Percentiles rank a stretch among this genome's conserved stretches.
phyloP scores from a whole-genome alignment of 2,888 invertebrate species.

The Ryuthela nishihirai region DNA sequence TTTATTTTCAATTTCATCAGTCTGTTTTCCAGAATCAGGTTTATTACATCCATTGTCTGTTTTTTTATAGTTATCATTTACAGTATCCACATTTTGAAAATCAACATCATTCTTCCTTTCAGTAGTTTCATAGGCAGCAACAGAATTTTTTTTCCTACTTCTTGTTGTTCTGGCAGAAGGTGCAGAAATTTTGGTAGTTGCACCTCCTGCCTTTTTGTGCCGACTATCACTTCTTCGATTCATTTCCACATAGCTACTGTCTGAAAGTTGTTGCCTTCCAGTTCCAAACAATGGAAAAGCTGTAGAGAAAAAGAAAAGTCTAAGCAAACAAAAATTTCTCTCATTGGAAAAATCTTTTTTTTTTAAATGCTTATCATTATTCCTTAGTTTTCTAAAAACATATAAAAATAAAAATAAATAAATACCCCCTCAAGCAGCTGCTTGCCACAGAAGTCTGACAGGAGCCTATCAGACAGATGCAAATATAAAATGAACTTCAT shows the following conservation, averaged over 20 bases:
- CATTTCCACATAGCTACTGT: constrained; percentile 1
- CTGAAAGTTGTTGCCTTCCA: background rate
- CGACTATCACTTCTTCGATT: constrained; percentile 25
- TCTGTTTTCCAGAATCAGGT: background rate
- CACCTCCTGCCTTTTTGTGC: constrained; percentile 34
- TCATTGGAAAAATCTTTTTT: too few relatives aligned
- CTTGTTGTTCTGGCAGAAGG: constrained; percentile 34
- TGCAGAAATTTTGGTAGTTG: constrained; percentile 19
- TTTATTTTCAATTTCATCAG: background rate
- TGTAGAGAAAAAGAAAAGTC: too few relatives aligned
- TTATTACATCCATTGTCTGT: constrained; percentile 1
- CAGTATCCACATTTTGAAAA: constrained; percentile 2
- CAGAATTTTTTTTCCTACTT: constrained; percentile 15
- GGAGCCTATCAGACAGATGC: too few relatives aligned
- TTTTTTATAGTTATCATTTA: background rate
- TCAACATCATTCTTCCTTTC: constrained; percentile 9
- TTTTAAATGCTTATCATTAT: too few relatives aligned
- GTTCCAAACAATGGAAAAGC: too few relatives aligned
- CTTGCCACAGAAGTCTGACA: too few relatives aligned
- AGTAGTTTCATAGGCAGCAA: constrained; percentile 2
- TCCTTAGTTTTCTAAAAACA: too few relatives aligned
- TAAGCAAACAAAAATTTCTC: too few relatives aligned
- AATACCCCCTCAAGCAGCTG: too few relatives aligned
- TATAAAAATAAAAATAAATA: too few relatives aligned
- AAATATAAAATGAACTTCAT: too few relatives aligned